Base-by-base conservation (phyloP, 1,140 invertebrate species). In the Phocides pigmalion region DNA sequence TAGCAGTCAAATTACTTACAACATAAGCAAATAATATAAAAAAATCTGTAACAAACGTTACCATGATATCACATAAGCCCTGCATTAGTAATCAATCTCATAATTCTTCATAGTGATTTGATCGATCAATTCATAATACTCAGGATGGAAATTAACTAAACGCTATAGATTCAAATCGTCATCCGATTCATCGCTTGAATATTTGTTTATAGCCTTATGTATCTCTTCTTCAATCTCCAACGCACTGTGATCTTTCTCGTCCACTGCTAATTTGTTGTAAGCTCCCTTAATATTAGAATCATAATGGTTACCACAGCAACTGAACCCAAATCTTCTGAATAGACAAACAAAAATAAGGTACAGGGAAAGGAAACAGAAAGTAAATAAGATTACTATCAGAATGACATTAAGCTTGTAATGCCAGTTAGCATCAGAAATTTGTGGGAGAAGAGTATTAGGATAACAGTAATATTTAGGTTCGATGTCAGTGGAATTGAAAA, bases 161-260 rank as follows among this genome's bases (percentile, higher is more conserved):
- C 54, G 79, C 81, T 87, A 89, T 83, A 87, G 81, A 70, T 82
- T 66, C 58, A 87, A 73, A 65, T 91, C 84, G 16, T 89, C 84
- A 3, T 91, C 89, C 0, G 84, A 84, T 54, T 91, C 89, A 64
- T 89, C 86, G 22, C 82, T 91, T 9, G 68, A 80, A 63, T 81
- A 80, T 20, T 82, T 70, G 62, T 74, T 80, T 22, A 89, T 71
- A 53, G 87, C 89, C 49, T 87, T 81, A n/a, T 82, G 80, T 51
- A 91, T 89, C 59, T 90, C 89, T 56, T 88, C 76, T 65, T 91
- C 84, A 14, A 91, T 75, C 41, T 89, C 87, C n/a, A 83, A 42
- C n/a, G 81, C 87, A 32, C 77, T 89, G 41, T 87, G 84, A 44
- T 79, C 63, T 68, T 86, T 87, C n/a, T 91, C 87, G 59, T 87